phyloP scores from a whole-genome alignment of 2,888 invertebrate genomes.

The Nomada flava region DNA sequence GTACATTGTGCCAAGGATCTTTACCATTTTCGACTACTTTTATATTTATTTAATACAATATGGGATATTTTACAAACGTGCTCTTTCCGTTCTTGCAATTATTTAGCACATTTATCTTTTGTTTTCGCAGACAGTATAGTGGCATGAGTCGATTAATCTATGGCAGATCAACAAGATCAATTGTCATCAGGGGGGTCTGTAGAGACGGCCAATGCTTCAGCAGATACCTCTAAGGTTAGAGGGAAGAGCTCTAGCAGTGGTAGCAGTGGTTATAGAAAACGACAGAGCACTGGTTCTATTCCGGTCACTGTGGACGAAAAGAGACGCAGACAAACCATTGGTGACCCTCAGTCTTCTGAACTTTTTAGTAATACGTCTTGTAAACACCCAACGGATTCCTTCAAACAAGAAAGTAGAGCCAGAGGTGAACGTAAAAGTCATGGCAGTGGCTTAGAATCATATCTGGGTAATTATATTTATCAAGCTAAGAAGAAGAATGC shows the following conservation, averaged over 20 bases:
- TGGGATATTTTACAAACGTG: not conserved
- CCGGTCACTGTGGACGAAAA: conserved; percentile 80
- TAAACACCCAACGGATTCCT: conserved; percentile 76
- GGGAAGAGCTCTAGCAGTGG: conserved; percentile 79
- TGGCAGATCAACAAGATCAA: conserved; percentile 85
- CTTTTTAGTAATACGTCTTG: conserved; percentile 70
- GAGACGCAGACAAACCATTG: conserved; percentile 79
- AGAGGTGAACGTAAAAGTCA: conserved; percentile 80
- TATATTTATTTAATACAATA: not conserved
- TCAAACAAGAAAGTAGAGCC: conserved; percentile 77
- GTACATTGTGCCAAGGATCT: not conserved
- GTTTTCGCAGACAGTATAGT: conserved; percentile 83
- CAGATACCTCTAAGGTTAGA: conserved; percentile 83
- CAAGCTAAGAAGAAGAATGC: not conserved
- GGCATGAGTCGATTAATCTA: conserved; percentile 85
- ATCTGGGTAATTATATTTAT: conserved; percentile 74
- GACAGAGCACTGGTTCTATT: conserved; percentile 79
- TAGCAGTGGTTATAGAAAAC: conserved; percentile 80
- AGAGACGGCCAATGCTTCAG: conserved; percentile 84
- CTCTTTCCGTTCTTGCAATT: not conserved
- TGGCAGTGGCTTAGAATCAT: conserved; percentile 82
- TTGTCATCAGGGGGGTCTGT: conserved; percentile 84
- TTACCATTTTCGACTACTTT: conserved; percentile 2
- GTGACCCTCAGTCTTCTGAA: conserved; percentile 76
- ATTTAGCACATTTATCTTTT: conserved; percentile 28